These are phyloP conservation scores for Murina feae DNA, from an alignment of 2,113 vertebrate species.

Conservation along the genomic window DNA sequence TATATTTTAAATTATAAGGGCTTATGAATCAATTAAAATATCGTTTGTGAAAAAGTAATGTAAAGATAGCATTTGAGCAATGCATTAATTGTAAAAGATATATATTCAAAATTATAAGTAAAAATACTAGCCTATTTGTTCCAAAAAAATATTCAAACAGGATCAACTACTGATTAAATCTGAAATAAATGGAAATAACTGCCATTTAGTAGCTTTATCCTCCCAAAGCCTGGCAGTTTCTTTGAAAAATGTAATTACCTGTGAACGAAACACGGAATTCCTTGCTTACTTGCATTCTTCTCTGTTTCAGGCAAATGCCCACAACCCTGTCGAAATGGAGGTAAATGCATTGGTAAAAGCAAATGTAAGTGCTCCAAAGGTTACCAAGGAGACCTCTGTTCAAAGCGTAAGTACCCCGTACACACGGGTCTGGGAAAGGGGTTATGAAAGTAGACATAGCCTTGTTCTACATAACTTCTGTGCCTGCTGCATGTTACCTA, in stretches of 20 bases:
- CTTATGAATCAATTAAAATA: not conserved
- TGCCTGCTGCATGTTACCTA: not conserved
- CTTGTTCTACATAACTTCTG: not conserved
- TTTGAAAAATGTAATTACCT: not conserved
- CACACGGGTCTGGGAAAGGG: not conserved
- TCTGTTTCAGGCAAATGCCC: slow-evolving; percentile 86
- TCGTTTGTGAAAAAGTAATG: not conserved
- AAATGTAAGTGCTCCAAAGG: slow-evolving; percentile 93
- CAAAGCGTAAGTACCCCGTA: slow-evolving; percentile 85
- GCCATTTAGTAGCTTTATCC: not conserved
- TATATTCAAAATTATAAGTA: not conserved
- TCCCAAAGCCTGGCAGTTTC: not conserved
- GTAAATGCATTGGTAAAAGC: slow-evolving; percentile 91
- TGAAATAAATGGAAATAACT: not conserved
- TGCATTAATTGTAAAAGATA: not conserved
- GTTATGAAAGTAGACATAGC: rapidly evolving
- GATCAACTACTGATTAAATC: not conserved
- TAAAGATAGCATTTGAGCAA: not conserved
- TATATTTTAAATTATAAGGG: not conserved
- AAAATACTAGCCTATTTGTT: not conserved
- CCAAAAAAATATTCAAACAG: not conserved
- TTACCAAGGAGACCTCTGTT: slow-evolving; percentile 91
- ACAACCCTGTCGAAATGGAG: slow-evolving; percentile 89
- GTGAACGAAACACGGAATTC: not conserved
- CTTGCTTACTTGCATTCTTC: not conserved